Percentiles rank a stretch among this genome's conserved stretches.
Conservation (phyloP, 2,113 vertebrate species). For the Nothoprocta perdicaria region DNA sequence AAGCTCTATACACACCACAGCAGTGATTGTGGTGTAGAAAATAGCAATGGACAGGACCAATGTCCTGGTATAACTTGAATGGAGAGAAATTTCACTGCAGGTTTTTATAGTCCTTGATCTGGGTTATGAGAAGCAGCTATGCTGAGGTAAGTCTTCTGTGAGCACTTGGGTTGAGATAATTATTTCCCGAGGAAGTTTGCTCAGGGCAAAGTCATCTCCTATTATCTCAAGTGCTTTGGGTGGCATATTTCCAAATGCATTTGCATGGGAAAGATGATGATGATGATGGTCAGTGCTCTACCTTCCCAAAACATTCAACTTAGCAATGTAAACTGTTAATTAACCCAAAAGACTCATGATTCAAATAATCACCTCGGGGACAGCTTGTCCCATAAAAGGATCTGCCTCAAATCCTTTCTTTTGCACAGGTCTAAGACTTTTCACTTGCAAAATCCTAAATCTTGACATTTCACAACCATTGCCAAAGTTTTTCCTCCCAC, state of each 20-base stretch:
- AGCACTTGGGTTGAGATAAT: background rate
- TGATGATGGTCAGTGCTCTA: background rate
- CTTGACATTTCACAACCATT: background rate
- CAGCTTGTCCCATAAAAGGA: background rate
- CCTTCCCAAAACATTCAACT: background rate
- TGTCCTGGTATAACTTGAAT: background rate
- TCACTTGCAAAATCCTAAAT: background rate
- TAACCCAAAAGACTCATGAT: background rate
- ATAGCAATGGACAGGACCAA: background rate
- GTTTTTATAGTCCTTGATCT: background rate
- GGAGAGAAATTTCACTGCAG: background rate
- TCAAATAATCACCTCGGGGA: background rate
- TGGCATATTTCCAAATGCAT: background rate
- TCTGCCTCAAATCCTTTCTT: background rate
- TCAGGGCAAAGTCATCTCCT: background rate
- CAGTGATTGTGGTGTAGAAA: background rate
- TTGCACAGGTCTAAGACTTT: background rate
- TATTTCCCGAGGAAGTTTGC: background rate
- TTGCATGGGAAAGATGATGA: background rate
- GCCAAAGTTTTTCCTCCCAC: background rate
- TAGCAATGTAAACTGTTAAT: background rate
- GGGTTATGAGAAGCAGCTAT: background rate
- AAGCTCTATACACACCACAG: background rate
- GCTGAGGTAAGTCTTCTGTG: background rate
- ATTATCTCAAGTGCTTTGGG: background rate